These are phyloP conservation scores for Holothuria scabra DNA, from an alignment of 53 echinoderm and acorn worm genomes.

Conservation along the genomic window DNA sequence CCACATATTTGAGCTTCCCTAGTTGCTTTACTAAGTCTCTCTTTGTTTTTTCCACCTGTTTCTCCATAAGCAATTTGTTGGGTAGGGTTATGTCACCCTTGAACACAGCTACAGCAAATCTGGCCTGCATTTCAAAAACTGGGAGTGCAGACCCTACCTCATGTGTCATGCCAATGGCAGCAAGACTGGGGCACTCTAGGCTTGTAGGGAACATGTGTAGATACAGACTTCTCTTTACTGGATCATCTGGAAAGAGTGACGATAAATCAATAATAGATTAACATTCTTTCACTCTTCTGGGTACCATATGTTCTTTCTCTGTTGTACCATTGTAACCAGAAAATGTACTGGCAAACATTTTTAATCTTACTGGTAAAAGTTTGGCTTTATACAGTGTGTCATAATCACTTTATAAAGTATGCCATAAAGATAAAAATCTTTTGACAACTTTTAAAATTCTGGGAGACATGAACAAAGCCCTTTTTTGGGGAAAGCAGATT, in stretches of 20 bases:
- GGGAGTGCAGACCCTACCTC: slow-evolving; percentile 35
- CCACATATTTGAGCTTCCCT: slow-evolving; percentile 4
- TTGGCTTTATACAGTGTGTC: no score
- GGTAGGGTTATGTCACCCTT: slow-evolving; percentile 55
- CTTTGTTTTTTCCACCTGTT: not conserved
- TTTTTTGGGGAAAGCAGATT: no score
- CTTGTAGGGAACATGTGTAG: slow-evolving; percentile 55
- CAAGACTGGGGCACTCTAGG: slow-evolving; percentile 52
- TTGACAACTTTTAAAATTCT: no score
- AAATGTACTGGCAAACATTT: no score
- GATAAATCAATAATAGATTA: no score
- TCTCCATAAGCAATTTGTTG: not conserved
- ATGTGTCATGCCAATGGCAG: slow-evolving; percentile 43
- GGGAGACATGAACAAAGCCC: no score
- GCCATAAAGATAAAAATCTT: no score
- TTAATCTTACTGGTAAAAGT: no score
- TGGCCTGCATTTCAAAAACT: slow-evolving; percentile 62
- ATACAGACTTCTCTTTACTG: slow-evolving; percentile 50
- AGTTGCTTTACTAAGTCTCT: not conserved
- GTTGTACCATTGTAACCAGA: no score
- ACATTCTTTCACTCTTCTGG: no score
- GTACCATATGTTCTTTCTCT: no score
- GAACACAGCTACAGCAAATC: slow-evolving; percentile 57
- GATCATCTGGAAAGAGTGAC: not conserved
- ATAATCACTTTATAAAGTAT: no score